These are phyloP conservation scores for Galeopterus variegatus DNA, from an alignment of 2,113 vertebrate genomes.

Conservation along the genomic window DNA sequence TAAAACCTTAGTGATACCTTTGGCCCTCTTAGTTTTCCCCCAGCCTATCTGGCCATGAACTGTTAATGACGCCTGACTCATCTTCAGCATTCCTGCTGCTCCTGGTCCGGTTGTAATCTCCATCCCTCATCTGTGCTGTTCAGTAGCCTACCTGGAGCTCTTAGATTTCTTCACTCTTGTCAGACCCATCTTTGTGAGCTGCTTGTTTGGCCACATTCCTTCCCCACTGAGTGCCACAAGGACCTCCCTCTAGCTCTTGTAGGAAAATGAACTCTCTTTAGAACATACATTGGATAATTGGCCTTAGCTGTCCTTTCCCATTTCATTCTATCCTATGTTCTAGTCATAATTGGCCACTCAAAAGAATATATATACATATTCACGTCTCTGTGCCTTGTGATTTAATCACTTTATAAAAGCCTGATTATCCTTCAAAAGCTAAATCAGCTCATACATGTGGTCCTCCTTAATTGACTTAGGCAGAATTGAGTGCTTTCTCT, in stretches of 20 bases:
- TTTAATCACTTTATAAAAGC: slow-evolving; percentile 54
- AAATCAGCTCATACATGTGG: neutral
- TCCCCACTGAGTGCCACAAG: neutral
- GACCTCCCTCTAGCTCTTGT: neutral
- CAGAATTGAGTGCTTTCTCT: slow-evolving; percentile 23
- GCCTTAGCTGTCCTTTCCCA: neutral
- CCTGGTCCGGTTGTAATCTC: neutral
- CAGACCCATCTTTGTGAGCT: neutral
- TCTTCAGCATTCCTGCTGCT: neutral
- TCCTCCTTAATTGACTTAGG: slow-evolving; percentile 18
- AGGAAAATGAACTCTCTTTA: neutral
- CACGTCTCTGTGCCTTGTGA: slow-evolving; percentile 9
- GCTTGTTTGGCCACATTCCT: neutral
- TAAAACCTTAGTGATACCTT: neutral
- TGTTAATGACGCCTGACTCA: neutral
- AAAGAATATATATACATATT: slow-evolving; percentile 11
- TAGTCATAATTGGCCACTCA: neutral
- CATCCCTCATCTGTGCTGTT: neutral
- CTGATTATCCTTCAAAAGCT: slow-evolving; percentile 37
- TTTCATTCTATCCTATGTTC: neutral
- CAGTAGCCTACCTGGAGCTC: neutral
- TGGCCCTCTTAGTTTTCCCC: neutral
- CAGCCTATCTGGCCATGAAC: neutral
- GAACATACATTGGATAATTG: neutral
- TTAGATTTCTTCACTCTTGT: neutral